Evolutionary conservation across 2,888 invertebrate species (phyloP), one percentile per base, ranked within the genome.

Genomic region (Gnatocerus cornutus): DNA sequence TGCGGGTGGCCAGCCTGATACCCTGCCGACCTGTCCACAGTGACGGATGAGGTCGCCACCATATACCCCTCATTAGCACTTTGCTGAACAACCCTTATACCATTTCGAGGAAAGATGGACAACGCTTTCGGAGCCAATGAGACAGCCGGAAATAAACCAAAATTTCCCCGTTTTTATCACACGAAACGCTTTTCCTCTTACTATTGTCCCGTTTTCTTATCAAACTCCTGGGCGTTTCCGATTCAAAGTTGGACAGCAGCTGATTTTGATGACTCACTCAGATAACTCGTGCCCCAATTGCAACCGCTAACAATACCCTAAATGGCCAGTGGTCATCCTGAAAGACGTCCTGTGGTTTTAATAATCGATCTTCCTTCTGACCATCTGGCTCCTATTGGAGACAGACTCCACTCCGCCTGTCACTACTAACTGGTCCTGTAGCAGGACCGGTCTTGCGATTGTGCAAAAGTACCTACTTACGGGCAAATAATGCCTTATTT

Each of bases 241-340:
- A 10, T 16, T 56, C 7, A 41, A 48, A 50, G 58, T 41, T 12
- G 58, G 55, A 62, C 70, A 62, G 81, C 83, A 83, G 82, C 82
- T 83, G 83, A 82, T 80, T 75, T 73, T 76, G 80, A 82, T 83
- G 82, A 83, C 78, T 82, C 82, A 82, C 78, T 80, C 78, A 78
- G 80, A 80, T 80, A 80, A 81, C 78, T 77, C 78, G 78, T 77
- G 80, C 77, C 76, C 77, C 77, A 79, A 72, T 76, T 75, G 69
- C 69, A 71, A 71, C 72, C 72, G 69, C 72, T 68, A 70, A 80
- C 81, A 81, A 81, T 79, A 76, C 74, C 76, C 79, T 76, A 80
- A 82, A 82, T 82, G 81, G 78, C 78, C 83, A 82, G 80, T 80
- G 83, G 83, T 82, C 83, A 82, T 74, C 78, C 75, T 81, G 80